Evolutionary conservation across 2,797 vertebrate genomes (phyloP).

Genomic region (Neopelma chrysocephalum): DNA sequence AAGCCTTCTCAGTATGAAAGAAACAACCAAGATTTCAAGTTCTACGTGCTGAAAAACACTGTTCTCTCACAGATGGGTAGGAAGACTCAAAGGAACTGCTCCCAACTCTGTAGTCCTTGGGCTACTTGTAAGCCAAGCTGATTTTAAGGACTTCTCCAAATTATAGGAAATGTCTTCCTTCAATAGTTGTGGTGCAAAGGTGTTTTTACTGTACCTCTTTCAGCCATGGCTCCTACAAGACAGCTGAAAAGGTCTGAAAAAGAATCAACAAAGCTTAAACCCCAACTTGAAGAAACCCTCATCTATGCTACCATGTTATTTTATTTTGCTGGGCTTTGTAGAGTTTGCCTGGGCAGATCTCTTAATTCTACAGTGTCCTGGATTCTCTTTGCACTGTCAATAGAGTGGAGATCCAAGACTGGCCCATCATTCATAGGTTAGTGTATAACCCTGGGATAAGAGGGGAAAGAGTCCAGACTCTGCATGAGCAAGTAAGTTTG

Average conservation of each 20-base stretch:
- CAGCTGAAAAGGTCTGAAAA: not conserved
- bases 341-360: not conserved
- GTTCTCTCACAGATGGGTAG: not conserved
- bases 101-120: not conserved
- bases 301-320: not conserved
- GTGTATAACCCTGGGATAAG: not conserved
- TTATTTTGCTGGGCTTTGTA: not conserved
- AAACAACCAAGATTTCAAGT: conserved; percentile 1
- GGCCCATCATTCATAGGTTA: not conserved
- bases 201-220: not conserved
- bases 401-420: not conserved
- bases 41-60: not conserved
- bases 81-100: not conserved
- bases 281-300: not conserved
- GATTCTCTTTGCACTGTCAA: not conserved
- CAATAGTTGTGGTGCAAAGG: not conserved
- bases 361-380: not conserved
- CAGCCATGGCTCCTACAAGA: not conserved
- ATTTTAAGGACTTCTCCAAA: not conserved
- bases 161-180: not conserved
- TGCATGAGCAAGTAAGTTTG: not conserved
- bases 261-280: not conserved
- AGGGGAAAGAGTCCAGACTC: not conserved
- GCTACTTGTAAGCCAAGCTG: not conserved
- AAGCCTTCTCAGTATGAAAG: not conserved